Conservation (phyloP, 2,113 vertebrate genomes). For the Symphodus melops region DNA sequence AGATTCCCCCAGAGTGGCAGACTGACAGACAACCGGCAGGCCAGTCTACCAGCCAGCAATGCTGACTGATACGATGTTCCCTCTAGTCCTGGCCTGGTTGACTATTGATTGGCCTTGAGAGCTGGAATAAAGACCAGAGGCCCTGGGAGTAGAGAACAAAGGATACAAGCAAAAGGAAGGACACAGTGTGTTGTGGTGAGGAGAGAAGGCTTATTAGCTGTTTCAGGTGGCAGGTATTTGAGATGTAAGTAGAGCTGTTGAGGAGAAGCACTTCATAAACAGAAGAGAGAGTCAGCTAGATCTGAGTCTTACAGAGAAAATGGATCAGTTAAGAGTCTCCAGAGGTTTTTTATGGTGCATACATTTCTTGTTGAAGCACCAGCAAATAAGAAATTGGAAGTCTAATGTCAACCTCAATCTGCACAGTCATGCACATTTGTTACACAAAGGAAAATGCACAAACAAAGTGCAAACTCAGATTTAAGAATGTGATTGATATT, state of each 20-base stretch:
- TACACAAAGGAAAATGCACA: background rate
- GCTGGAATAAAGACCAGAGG: constrained; percentile 22
- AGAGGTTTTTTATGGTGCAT: background rate
- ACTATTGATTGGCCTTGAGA: constrained; percentile 57
- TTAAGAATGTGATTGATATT: background rate
- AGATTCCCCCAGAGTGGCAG: constrained; percentile 51
- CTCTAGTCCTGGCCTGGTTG: constrained; percentile 5
- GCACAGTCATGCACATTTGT: background rate
- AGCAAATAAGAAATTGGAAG: too few relatives aligned
- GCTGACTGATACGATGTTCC: constrained; percentile 56
- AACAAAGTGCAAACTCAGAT: background rate
- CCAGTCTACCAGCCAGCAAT: constrained; percentile 7
- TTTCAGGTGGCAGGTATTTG: background rate
- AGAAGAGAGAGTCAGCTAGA: background rate
- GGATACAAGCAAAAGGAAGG: background rate
- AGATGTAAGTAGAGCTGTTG: background rate
- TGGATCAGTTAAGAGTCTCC: background rate
- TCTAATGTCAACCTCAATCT: background rate
- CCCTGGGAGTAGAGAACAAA: background rate
- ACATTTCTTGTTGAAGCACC: background rate
- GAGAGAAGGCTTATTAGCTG: background rate
- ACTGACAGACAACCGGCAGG: constrained; percentile 2
- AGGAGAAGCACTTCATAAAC: background rate
- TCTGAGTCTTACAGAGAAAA: too few relatives aligned
- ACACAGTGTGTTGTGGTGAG: constrained; percentile 11